These are phyloP conservation scores for Idaea aversata DNA, from an alignment of 2,888 invertebrate species.

Conservation along the genomic window DNA sequence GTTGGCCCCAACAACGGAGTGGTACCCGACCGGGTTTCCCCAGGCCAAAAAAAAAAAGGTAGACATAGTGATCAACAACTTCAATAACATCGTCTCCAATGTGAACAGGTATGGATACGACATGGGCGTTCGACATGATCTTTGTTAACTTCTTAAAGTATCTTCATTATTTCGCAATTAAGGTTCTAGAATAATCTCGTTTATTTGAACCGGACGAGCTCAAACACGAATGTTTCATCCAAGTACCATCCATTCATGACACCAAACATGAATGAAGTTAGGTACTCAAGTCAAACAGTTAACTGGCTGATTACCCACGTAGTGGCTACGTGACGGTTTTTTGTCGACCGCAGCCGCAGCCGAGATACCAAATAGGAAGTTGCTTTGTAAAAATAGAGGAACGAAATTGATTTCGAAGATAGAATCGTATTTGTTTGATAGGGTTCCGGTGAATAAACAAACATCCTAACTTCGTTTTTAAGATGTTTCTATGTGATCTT, in stretches of 20 bases:
- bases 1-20: too few relatives aligned
- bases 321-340: constrained; percentile 50
- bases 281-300: constrained; percentile 58
- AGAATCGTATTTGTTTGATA: neutral
- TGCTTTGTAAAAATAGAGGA: neutral
- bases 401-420: neutral
- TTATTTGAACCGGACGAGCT: neutral
- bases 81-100: too few relatives aligned
- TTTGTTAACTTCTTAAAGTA: too few relatives aligned
- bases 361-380: constrained; percentile 35
- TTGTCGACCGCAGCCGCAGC: constrained; percentile 36
- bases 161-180: too few relatives aligned
- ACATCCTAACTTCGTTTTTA: too few relatives aligned
- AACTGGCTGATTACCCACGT: constrained; percentile 70
- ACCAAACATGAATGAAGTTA: constrained; percentile 28
- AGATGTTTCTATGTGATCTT: too few relatives aligned
- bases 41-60: too few relatives aligned
- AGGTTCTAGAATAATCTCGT: neutral
- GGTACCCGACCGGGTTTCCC: too few relatives aligned
- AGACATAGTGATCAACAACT: too few relatives aligned
- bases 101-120: too few relatives aligned
- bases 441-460: neutral
- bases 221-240: neutral
- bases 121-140: too few relatives aligned
- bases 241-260: constrained; percentile 13